Percentiles rank a stretch among this genome's conserved stretches.
Conservation (phyloP, 2,888 invertebrate species). For the Steinernema hermaphroditum region DNA sequence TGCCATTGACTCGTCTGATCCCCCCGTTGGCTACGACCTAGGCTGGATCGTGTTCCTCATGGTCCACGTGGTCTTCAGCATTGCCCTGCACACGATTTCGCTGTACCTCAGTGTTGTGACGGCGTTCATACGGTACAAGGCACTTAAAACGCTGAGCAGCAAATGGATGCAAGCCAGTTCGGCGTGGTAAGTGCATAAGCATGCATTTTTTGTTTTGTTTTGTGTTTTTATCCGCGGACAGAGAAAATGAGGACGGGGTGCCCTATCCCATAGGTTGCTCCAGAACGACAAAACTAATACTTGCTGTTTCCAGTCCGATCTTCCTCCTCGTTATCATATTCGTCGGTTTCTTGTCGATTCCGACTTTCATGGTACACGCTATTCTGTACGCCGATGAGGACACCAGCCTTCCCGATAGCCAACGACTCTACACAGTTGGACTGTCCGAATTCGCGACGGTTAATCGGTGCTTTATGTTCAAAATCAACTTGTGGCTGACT, state of each 20-base stretch:
- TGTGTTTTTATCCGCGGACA: too few relatives aligned
- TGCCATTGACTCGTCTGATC: constrained; percentile 41
- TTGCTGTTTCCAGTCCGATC: constrained; percentile 48
- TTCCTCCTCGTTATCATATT: constrained; percentile 54
- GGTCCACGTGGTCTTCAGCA: constrained; percentile 51
- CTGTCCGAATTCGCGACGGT: constrained; percentile 47
- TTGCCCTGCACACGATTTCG: constrained; percentile 53
- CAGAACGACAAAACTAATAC: neutral
- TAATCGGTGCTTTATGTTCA: constrained; percentile 59
- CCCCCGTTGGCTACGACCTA: constrained; percentile 47
- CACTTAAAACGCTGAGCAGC: constrained; percentile 12
- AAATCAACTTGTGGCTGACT: constrained; percentile 64
- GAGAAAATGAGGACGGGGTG: neutral
- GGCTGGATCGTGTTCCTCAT: constrained; percentile 45
- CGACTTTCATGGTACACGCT: constrained; percentile 63
- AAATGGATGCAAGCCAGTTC: constrained; percentile 40
- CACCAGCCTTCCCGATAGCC: neutral
- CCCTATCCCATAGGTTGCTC: too few relatives aligned
- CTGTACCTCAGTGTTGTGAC: constrained; percentile 56
- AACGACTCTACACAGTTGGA: constrained; percentile 49
- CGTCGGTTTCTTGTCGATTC: constrained; percentile 59
- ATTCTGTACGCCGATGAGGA: constrained; percentile 50
- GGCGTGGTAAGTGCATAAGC: constrained; percentile 39
- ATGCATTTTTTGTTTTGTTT: neutral
- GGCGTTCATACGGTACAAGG: constrained; percentile 50